A percentile compares a stretch with the other conserved stretches of the same genome.
Conservation (phyloP, 2,113 vertebrate species). For the Dunckerocampus dactyliophorus region DNA sequence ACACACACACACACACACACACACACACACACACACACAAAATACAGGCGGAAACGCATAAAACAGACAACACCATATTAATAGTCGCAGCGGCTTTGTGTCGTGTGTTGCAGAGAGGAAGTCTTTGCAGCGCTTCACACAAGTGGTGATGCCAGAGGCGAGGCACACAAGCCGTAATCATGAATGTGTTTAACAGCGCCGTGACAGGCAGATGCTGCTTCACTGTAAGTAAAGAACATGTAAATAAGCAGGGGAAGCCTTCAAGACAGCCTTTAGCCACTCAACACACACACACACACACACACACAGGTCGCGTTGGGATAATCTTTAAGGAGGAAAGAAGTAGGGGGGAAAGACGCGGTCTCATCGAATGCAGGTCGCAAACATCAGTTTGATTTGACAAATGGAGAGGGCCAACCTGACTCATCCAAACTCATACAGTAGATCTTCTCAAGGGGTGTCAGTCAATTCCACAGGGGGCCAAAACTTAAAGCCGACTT, state of each 20-base stretch:
- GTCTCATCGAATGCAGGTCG: too few relatives aligned
- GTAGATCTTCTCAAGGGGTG: too few relatives aligned
- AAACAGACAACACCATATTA: slow-evolving; percentile 11
- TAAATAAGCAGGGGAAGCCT: slow-evolving; percentile 60
- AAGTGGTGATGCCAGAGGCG: slow-evolving; percentile 47
- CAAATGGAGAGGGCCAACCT: too few relatives aligned
- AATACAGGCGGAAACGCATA: slow-evolving; percentile 9
- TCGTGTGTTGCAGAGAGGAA: slow-evolving; percentile 20
- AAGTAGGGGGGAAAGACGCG: not conserved
- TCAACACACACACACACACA: slow-evolving; percentile 24
- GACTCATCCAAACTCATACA: too few relatives aligned
- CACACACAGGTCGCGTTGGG: slow-evolving; percentile 30
- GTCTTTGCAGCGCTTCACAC: slow-evolving; percentile 44
- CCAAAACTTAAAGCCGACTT: too few relatives aligned
- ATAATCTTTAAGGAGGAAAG: slow-evolving; percentile 29
- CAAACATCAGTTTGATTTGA: too few relatives aligned
- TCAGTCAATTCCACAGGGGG: too few relatives aligned
- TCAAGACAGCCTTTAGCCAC: slow-evolving; percentile 34
- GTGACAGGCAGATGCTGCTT: slow-evolving; percentile 59
- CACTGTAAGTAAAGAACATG: slow-evolving; percentile 63
- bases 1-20: slow-evolving; percentile 17
- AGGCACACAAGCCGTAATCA: slow-evolving; percentile 52
- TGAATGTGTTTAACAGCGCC: slow-evolving; percentile 53
- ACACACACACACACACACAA: slow-evolving; percentile 25
- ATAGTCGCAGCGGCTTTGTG: slow-evolving; percentile 32